Evolutionary conservation across 2,113 vertebrate genomes (phyloP).

Genomic region (Calonectris borealis): DNA sequence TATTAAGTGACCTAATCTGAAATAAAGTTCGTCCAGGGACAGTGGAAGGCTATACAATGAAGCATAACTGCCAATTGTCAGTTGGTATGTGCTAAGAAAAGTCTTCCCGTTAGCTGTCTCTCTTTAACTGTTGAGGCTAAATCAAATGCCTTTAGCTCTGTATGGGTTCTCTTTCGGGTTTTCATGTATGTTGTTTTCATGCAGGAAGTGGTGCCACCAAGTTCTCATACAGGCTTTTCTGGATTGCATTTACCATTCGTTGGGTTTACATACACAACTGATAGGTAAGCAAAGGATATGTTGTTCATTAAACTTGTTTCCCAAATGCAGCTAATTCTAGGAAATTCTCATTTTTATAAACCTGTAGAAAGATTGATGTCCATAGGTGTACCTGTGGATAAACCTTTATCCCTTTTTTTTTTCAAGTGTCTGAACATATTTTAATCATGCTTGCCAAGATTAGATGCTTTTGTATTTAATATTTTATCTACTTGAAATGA

Average conservation of each 20-base stretch:
- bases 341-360: background rate
- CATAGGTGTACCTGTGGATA: background rate
- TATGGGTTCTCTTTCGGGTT: background rate
- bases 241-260: slow-evolving; percentile 95
- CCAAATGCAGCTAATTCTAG: background rate
- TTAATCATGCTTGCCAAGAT: background rate
- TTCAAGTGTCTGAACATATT: background rate
- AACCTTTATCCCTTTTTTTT: background rate
- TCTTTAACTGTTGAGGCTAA: background rate
- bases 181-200: slow-evolving; percentile 21
- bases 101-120: background rate
- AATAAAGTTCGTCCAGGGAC: background rate
- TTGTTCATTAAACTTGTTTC: background rate
- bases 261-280: slow-evolving; percentile 95
- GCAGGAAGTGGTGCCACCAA: slow-evolving; percentile 89
- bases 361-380: background rate
- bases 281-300: slow-evolving; percentile 68
- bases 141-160: background rate
- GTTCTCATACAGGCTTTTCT: slow-evolving; percentile 90
- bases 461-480: background rate
- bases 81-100: background rate
- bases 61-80: background rate
- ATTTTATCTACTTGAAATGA: background rate
- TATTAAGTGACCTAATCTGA: background rate
- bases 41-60: background rate